Evolutionary conservation across 1,140 invertebrate species (phyloP).

Genomic region (Plodia interpunctella): DNA sequence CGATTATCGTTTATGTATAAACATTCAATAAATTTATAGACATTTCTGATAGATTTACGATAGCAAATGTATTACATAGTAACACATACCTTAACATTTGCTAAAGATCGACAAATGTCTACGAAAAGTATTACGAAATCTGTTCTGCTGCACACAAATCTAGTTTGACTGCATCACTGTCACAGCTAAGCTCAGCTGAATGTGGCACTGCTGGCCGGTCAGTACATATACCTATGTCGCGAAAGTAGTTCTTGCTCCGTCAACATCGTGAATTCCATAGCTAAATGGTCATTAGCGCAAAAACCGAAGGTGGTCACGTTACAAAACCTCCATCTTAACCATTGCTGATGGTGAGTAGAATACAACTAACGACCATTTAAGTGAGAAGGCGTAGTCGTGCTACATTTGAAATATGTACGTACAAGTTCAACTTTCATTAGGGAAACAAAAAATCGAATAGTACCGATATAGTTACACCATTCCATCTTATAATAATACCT

Average conservation of each 20-base stretch:
- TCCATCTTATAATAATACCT: too few relatives aligned
- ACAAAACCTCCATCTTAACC: conserved; percentile 24
- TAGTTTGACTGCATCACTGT: conserved; percentile 43
- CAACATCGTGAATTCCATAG: conserved; percentile 48
- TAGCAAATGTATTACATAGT: too few relatives aligned
- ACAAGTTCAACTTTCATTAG: too few relatives aligned
- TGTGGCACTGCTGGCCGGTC: conserved; percentile 28
- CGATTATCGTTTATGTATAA: too few relatives aligned
- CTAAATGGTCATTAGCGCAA: conserved; percentile 58
- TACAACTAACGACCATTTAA: background rate
- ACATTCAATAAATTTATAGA: too few relatives aligned
- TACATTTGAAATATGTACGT: too few relatives aligned
- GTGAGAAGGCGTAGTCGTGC: background rate
- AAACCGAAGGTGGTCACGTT: conserved; percentile 38
- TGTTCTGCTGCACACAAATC: conserved; percentile 33
- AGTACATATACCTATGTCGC: conserved; percentile 44
- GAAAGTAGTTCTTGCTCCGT: conserved; percentile 59
- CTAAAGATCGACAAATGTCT: background rate
- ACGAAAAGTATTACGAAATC: conserved; percentile 37
- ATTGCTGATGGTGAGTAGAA: background rate
- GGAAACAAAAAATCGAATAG: too few relatives aligned
- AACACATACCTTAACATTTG: too few relatives aligned
- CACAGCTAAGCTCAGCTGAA: conserved; percentile 25
- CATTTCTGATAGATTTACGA: too few relatives aligned
- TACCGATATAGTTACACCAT: too few relatives aligned